Evolutionary conservation across 2,888 invertebrate species (phyloP).

Genomic region (Ferdinandea cuprea): DNA sequence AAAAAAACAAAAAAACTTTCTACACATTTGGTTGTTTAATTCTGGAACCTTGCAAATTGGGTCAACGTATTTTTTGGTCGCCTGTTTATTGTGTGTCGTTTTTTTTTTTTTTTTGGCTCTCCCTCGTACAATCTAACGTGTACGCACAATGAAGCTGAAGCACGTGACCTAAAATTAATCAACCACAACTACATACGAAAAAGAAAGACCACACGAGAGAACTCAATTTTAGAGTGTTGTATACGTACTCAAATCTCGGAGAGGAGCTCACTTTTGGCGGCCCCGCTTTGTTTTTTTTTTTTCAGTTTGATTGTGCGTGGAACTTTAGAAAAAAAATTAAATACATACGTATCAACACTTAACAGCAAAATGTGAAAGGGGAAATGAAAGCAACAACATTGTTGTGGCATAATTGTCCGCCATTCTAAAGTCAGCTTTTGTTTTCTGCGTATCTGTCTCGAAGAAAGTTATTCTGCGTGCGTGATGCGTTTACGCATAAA

Average conservation of each 20-base stretch:
- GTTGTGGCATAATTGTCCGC: slow-evolving; percentile 12
- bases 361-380: slow-evolving; percentile 54
- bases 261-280: slow-evolving; percentile 36
- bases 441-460: slow-evolving; percentile 26
- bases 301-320: slow-evolving; percentile 50
- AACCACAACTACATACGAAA: slow-evolving; percentile 34
- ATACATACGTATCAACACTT: slow-evolving; percentile 1
- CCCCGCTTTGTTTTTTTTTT: slow-evolving; percentile 27
- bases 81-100: slow-evolving; percentile 7
- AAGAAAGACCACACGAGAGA: slow-evolving; percentile 3
- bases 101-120: slow-evolving; percentile 23
- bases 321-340: slow-evolving; percentile 11
- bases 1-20: slow-evolving; percentile 13
- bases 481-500: slow-evolving; percentile 11
- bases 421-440: slow-evolving; percentile 28
- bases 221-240: slow-evolving; percentile 21
- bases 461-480: slow-evolving; percentile 35
- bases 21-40: slow-evolving; percentile 28
- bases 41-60: slow-evolving; percentile 56
- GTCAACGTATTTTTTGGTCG: slow-evolving; percentile 28
- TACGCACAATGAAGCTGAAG: slow-evolving; percentile 45
- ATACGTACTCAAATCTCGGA: no score
- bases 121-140: slow-evolving; percentile 13
- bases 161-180: slow-evolving; percentile 67
- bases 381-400: slow-evolving; percentile 43